These are phyloP conservation scores for Conistra vaccinii DNA, from an alignment of 2,888 invertebrate genomes.

Conservation along the genomic window DNA sequence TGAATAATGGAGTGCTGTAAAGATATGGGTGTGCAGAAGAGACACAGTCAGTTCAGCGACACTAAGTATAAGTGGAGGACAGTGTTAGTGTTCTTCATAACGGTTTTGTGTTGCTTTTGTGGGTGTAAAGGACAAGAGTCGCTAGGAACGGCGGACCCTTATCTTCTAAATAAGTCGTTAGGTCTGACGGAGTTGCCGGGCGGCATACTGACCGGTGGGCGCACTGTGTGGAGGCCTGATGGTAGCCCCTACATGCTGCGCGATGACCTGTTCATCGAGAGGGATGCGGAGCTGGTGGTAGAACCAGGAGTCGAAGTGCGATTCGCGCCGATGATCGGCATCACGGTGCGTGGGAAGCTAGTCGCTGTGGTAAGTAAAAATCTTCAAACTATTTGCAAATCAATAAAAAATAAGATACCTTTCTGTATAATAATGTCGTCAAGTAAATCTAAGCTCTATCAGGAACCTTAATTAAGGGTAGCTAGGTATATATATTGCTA, in stretches of 20 bases:
- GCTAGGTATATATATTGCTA: constrained; percentile 39
- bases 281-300: constrained; percentile 95
- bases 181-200: constrained; percentile 91
- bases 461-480: constrained; percentile 5
- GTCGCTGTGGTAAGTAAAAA: constrained; percentile 95
- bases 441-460: constrained; percentile 7
- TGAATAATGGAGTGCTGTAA: constrained; percentile 83
- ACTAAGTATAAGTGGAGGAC: constrained; percentile 91
- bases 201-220: constrained; percentile 91
- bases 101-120: constrained; percentile 74
- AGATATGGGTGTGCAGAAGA: constrained; percentile 88
- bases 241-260: constrained; percentile 94
- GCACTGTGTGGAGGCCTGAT: constrained; percentile 88
- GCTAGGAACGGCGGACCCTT: constrained; percentile 81
- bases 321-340: constrained; percentile 97
- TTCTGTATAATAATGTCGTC: not conserved
- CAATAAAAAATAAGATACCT: not conserved
- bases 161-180: constrained; percentile 84
- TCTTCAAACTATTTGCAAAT: constrained; percentile 31
- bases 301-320: constrained; percentile 97
- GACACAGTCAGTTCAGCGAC: constrained; percentile 89
- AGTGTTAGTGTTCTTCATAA: constrained; percentile 74
- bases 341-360: constrained; percentile 97
- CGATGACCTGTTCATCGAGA: constrained; percentile 95
- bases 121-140: constrained; percentile 83